Evolutionary conservation across 2,113 vertebrate species (phyloP).

Genomic region (Apeltes quadracus): DNA sequence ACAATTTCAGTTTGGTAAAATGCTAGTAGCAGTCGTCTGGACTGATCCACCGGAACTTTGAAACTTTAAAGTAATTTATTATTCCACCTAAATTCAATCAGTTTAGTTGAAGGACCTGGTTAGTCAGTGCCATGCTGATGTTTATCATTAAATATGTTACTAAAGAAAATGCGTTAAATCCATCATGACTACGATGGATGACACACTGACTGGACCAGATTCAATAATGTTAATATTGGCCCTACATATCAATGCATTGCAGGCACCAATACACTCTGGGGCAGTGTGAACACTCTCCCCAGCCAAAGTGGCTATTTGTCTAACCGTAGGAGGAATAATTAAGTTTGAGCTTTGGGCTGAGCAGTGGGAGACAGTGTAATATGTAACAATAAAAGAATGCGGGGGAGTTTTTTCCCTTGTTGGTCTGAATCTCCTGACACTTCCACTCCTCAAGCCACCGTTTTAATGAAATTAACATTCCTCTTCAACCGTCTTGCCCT

Average conservation of each 20-base stretch:
- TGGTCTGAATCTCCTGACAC: conserved; percentile 66
- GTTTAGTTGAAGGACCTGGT: background rate
- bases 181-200: conserved; percentile 30
- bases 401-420: conserved; percentile 52
- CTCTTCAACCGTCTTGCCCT: conserved; percentile 63
- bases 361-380: conserved; percentile 68
- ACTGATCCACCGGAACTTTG: background rate
- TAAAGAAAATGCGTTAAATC: conserved; percentile 25
- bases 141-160: conserved; percentile 21
- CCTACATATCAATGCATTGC: conserved; percentile 30
- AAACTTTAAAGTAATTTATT: conserved; percentile 1
- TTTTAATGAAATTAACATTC: conserved; percentile 77
- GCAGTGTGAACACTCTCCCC: conserved; percentile 36
- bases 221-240: conserved; percentile 53
- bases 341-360: conserved; percentile 72
- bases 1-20: background rate
- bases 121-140: background rate
- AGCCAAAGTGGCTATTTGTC: conserved; percentile 42
- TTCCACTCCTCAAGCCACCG: conserved; percentile 62
- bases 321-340: conserved; percentile 70
- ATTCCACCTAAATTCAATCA: conserved; percentile 5
- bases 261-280: conserved; percentile 17
- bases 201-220: conserved; percentile 37
- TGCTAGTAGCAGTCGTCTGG: background rate
- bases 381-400: conserved; percentile 70